These are phyloP conservation scores for Cyphotilapia sp. DNA, from an alignment of 2,113 vertebrate genomes.

Conservation along the genomic window DNA sequence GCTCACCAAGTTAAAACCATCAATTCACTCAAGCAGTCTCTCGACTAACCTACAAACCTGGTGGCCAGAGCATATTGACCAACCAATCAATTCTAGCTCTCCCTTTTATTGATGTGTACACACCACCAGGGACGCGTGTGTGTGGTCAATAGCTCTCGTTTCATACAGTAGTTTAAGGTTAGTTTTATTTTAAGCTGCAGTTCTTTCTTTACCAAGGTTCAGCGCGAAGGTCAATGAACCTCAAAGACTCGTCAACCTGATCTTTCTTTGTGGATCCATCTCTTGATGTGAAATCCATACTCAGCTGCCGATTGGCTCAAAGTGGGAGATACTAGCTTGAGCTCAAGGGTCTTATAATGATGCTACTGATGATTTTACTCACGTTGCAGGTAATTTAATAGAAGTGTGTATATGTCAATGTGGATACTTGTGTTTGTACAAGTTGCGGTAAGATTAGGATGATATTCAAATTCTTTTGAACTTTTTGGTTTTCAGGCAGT, in stretches of 20 bases:
- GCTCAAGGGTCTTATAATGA: background rate
- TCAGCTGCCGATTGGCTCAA: background rate
- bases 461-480: background rate
- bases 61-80: constrained; percentile 47
- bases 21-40: constrained; percentile 46
- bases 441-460: background rate
- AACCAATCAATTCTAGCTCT: constrained; percentile 40
- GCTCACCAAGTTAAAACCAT: constrained; percentile 10
- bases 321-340: background rate
- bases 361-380: background rate
- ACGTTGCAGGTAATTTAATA: background rate
- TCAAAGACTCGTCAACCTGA: background rate
- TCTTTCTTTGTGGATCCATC: background rate
- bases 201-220: constrained; percentile 6
- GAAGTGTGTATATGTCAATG: background rate
- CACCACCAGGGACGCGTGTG: constrained; percentile 12
- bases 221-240: background rate
- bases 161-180: background rate
- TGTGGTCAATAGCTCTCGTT: background rate
- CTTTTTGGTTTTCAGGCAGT: background rate
- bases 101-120: constrained; percentile 22
- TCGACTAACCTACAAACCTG: constrained; percentile 17
- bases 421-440: background rate
- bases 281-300: background rate
- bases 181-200: background rate